These are phyloP conservation scores for Macrotis lagotis DNA, from an alignment of 2,113 vertebrate species.

Conservation along the genomic window DNA sequence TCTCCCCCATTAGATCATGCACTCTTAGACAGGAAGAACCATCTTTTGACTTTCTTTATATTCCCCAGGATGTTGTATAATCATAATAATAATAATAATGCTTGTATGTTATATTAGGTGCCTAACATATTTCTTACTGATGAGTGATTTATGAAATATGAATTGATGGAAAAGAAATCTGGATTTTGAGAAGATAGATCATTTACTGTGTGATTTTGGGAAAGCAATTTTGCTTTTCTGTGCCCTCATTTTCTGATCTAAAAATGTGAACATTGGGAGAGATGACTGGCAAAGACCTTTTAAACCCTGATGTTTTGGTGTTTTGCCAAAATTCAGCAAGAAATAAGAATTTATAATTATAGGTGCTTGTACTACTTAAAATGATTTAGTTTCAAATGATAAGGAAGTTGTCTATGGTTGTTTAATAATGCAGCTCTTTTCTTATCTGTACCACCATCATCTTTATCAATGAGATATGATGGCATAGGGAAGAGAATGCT, in stretches of 20 bases:
- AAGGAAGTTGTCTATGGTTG: background rate
- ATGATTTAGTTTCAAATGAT: conserved; percentile 36
- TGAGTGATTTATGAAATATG: background rate
- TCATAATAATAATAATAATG: no score
- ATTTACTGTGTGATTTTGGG: background rate
- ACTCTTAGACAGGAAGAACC: background rate
- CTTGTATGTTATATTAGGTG: no score
- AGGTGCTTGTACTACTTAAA: background rate
- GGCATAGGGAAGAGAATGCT: background rate
- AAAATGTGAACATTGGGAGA: background rate
- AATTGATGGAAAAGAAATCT: background rate
- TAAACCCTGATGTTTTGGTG: background rate
- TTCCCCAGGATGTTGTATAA: background rate
- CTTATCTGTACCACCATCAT: conserved; percentile 8
- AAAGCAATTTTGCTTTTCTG: background rate
- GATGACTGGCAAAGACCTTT: background rate
- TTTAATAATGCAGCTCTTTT: conserved; percentile 20
- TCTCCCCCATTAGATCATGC: background rate
- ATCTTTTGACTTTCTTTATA: background rate
- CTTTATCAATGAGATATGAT: background rate
- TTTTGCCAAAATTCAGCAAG: background rate
- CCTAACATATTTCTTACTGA: background rate
- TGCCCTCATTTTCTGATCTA: background rate
- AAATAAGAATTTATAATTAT: conserved; percentile 2
- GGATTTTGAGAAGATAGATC: background rate